A percentile compares a stretch with the other conserved stretches of the same genome.
Conservation (phyloP, 2,888 invertebrate species). For the Drosophila borealis region DNA sequence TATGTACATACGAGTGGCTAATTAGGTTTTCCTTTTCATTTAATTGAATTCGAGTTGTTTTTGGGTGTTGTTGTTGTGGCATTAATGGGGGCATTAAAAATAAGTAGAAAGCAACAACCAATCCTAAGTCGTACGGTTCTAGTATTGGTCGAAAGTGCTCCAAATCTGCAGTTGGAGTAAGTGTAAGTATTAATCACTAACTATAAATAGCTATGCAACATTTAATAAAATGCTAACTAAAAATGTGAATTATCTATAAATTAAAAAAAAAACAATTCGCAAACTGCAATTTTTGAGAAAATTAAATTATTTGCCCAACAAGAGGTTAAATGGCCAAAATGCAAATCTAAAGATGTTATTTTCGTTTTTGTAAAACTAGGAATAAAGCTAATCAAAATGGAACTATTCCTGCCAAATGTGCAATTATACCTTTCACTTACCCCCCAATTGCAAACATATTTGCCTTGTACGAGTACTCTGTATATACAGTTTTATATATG, state of each 20-base stretch:
- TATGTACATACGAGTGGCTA: constrained; percentile 75
- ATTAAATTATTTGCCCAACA: not conserved
- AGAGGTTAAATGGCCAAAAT: not conserved
- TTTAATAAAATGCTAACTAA: not conserved
- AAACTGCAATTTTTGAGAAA: not conserved
- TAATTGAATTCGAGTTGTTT: constrained; percentile 65
- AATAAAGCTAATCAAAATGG: constrained; percentile 11
- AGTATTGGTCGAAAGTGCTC: constrained; percentile 64
- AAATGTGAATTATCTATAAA: not conserved
- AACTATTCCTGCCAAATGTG: constrained; percentile 7
- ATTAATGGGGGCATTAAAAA: constrained; percentile 52
- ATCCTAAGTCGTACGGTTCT: constrained; percentile 32
- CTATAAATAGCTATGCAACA: constrained; percentile 16
- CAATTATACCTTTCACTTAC: constrained; percentile 25
- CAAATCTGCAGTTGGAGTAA: constrained; percentile 19
- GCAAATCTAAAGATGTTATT: constrained; percentile 1
- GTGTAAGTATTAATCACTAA: constrained; percentile 24
- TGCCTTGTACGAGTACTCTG: constrained; percentile 49
- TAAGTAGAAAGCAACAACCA: constrained; percentile 37
- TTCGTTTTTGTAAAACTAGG: not conserved
- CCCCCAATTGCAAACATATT: constrained; percentile 21
- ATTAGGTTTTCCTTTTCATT: constrained; percentile 46
- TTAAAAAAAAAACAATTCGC: too few relatives aligned
- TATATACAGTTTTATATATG: constrained; percentile 52
- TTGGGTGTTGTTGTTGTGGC: constrained; percentile 52